Evolutionary conservation across 30 jellyfish, hydroid and myxozoan genomes (phyloP).

Genomic region (Morbakka virulenta): DNA sequence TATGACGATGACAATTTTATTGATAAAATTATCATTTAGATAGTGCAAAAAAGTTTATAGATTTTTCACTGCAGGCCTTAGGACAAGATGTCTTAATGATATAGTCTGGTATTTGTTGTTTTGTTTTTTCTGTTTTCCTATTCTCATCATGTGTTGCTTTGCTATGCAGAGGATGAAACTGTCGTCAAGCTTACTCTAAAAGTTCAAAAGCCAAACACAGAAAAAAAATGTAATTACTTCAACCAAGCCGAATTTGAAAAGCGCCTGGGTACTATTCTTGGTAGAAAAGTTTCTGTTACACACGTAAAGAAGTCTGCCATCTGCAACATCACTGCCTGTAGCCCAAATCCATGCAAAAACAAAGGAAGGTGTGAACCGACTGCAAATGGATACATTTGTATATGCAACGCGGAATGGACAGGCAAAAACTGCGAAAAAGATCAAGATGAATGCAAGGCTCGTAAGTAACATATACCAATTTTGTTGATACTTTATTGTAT

Average conservation of each 20-base stretch:
- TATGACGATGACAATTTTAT: no score
- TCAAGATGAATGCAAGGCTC: conserved; percentile 49
- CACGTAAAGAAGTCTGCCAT: conserved; percentile 20
- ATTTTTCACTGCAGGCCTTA: no score
- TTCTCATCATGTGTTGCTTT: background rate
- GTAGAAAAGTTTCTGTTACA: conserved; percentile 41
- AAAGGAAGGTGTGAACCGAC: conserved; percentile 76
- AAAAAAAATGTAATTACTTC: conserved; percentile 56
- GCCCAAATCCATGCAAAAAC: conserved; percentile 79
- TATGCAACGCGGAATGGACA: conserved; percentile 72
- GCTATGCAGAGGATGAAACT: conserved; percentile 16
- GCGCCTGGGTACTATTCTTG: background rate
- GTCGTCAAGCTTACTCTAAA: conserved; percentile 16
- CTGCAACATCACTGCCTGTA: conserved; percentile 77
- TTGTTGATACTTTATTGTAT: no score
- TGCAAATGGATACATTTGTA: conserved; percentile 59
- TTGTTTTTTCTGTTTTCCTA: background rate
- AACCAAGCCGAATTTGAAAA: conserved; percentile 48
- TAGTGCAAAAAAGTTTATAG: no score
- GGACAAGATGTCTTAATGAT: no score
- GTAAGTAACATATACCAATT: background rate
- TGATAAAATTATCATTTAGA: no score
- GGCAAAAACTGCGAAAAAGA: conserved; percentile 77
- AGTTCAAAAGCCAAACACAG: conserved; percentile 38
- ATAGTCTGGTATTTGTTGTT: no score